Conservation (phyloP, 1,140 invertebrate genomes). For the Musca vetustissima region DNA sequence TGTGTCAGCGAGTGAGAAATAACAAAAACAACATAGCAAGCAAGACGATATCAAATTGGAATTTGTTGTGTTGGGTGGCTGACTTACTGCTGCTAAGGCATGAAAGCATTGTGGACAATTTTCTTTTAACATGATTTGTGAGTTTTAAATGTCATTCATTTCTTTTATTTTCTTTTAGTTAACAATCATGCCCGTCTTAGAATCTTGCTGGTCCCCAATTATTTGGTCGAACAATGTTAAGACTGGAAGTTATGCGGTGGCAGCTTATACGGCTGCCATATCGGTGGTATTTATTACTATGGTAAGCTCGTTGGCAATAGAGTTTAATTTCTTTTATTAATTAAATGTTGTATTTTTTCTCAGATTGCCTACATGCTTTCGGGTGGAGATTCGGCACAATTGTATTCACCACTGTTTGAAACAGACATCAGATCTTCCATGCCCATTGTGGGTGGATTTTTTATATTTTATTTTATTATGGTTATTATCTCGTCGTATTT, state of each 20-base stretch:
- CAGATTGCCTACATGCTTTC: conserved; percentile 69
- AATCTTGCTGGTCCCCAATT: conserved; percentile 84
- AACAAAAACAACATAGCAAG: background rate
- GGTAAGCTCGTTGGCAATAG: conserved; percentile 36
- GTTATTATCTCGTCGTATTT: conserved; percentile 68
- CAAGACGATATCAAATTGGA: background rate
- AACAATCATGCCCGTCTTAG: conserved; percentile 69
- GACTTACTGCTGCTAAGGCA: background rate
- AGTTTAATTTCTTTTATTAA: background rate
- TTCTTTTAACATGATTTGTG: background rate
- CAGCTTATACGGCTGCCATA: conserved; percentile 73
- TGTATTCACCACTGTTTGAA: conserved; percentile 86
- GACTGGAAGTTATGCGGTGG: conserved; percentile 73
- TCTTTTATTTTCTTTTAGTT: conserved; percentile 15
- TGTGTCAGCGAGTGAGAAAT: background rate
- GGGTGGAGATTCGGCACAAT: conserved; percentile 82
- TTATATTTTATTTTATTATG: conserved; percentile 71
- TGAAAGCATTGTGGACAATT: background rate
- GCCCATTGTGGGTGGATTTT: conserved; percentile 70
- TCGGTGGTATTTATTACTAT: conserved; percentile 76
- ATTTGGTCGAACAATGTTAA: conserved; percentile 80
- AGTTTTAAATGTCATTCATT: background rate
- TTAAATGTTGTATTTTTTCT: conserved; percentile 1
- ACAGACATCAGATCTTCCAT: conserved; percentile 77
- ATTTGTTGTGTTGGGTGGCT: background rate